phyloP scores from a whole-genome alignment of 1,140 invertebrate genomes.

The Hyphantria cunea region DNA sequence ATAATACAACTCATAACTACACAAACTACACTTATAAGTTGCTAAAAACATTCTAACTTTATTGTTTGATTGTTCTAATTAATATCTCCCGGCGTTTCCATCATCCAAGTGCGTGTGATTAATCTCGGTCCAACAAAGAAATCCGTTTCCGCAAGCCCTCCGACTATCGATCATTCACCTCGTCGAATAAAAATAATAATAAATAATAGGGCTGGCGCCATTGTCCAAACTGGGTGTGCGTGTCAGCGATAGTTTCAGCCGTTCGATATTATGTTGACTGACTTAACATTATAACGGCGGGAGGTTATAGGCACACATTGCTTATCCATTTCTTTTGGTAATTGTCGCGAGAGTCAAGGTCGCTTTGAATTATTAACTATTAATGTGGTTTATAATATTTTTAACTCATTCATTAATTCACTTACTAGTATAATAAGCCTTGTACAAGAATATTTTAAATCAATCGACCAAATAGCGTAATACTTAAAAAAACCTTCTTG shows the following conservation, averaged over 20 bases:
- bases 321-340: constrained; percentile 29
- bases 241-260: constrained; percentile 62
- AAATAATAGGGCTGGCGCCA: constrained; percentile 69
- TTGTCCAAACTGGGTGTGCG: constrained; percentile 65
- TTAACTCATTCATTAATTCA: too few species aligned
- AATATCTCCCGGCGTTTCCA: constrained; percentile 66
- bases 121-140: constrained; percentile 75
- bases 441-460: too few species aligned
- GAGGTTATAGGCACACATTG: constrained; percentile 8
- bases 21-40: too few species aligned
- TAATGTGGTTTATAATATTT: too few species aligned
- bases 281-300: constrained; percentile 28
- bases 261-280: constrained; percentile 43
- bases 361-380: constrained; percentile 7
- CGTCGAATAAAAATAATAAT: constrained; percentile 79
- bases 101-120: constrained; percentile 71
- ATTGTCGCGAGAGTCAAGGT: constrained; percentile 31
- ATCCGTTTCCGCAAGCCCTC: constrained; percentile 64
- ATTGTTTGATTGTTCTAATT: constrained; percentile 41
- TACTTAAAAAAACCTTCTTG: constrained; percentile 74
- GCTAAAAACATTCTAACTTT: too few species aligned
- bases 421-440: too few species aligned
- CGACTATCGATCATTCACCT: constrained; percentile 73
- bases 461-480: too few species aligned
- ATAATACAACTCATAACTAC: too few species aligned